A percentile compares a stretch with the other conserved stretches of the same genome.
Conservation (phyloP, 2,113 vertebrate species). For the Turnix velox region DNA sequence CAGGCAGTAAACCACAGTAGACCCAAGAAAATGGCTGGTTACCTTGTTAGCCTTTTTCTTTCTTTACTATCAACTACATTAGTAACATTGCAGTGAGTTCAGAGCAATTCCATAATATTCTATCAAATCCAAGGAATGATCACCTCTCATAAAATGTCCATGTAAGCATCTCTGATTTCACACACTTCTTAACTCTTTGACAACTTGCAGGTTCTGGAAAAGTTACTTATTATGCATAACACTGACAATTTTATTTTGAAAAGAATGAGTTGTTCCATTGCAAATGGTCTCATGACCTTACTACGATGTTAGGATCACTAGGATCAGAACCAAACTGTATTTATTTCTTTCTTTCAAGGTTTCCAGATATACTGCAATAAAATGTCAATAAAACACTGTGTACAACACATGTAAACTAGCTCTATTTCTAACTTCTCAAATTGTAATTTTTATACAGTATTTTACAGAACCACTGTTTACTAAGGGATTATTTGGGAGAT, state of each 20-base stretch:
- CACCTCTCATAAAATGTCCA: not conserved
- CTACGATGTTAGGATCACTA: not conserved
- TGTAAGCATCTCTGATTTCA: not conserved
- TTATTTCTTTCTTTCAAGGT: not conserved
- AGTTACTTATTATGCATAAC: not conserved
- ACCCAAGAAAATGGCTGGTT: not conserved
- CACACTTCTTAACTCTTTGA: not conserved
- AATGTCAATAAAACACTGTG: not conserved
- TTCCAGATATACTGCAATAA: not conserved
- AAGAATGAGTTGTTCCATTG: not conserved
- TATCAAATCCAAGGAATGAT: not conserved
- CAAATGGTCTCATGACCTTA: not conserved
- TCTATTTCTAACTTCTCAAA: rapidly evolving
- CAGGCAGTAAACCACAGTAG: not conserved
- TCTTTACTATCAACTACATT: not conserved
- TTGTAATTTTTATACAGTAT: not conserved
- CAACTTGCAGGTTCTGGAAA: not conserved
- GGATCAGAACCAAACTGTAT: not conserved
- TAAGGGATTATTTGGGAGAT: not conserved
- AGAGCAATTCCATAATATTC: not conserved
- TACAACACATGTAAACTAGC: not conserved
- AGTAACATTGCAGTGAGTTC: not conserved
- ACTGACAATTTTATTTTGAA: not conserved
- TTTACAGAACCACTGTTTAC: not conserved
- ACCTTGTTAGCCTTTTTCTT: not conserved